Percentiles rank a stretch among this genome's conserved stretches.
These are phyloP conservation scores for Eupithecia insigniata DNA, from an alignment of 2,888 invertebrate species.

Conservation along the genomic window DNA sequence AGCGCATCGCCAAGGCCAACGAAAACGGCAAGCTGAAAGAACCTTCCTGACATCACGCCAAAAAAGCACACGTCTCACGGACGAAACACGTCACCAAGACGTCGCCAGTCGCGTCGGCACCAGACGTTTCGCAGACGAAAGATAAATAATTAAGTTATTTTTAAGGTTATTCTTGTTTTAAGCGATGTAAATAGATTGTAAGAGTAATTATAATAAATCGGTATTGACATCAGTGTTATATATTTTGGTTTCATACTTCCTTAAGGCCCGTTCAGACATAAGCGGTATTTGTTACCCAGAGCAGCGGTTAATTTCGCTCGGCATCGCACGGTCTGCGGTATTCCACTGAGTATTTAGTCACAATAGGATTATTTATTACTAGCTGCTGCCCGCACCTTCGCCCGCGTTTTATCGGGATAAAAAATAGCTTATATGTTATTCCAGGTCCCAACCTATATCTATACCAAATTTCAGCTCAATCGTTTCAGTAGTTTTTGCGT, in stretches of 20 bases:
- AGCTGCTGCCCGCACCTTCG: no score
- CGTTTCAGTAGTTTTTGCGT: no score
- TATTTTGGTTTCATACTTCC: neutral
- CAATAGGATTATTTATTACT: no score
- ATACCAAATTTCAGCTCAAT: no score
- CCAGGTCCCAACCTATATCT: no score
- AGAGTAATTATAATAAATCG: conserved; percentile 31
- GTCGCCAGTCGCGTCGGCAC: neutral
- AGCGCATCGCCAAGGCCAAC: conserved; percentile 77
- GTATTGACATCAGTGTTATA: neutral
- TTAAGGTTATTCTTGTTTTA: conserved; percentile 19
- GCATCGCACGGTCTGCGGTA: no score
- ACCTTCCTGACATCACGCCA: conserved; percentile 61
- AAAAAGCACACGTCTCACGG: conserved; percentile 14
- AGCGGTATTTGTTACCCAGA: no score
- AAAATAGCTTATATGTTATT: no score
- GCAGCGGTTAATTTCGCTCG: no score
- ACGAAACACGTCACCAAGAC: conserved; percentile 19
- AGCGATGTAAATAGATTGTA: conserved; percentile 31
- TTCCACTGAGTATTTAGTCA: no score
- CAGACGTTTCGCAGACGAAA: conserved; percentile 4
- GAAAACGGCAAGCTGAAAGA: conserved; percentile 75
- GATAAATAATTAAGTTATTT: neutral
- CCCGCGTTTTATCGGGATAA: no score
- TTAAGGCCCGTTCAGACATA: no score